Base-by-base conservation (phyloP, 1,140 invertebrate species). In the Cecropterus lyciades region DNA sequence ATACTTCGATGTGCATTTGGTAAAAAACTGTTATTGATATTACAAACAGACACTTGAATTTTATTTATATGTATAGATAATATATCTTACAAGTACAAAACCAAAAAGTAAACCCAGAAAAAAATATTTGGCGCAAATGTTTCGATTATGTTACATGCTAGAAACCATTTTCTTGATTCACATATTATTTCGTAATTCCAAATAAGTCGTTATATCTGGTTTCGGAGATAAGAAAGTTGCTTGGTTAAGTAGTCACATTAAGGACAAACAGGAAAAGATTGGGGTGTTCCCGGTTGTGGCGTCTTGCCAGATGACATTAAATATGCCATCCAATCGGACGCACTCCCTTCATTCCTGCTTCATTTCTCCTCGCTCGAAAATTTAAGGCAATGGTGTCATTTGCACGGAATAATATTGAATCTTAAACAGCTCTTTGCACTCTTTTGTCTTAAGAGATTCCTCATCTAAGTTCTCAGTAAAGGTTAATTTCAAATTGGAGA, bases 181-280 rank as follows among this genome's bases (percentile, higher is more conserved):
- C 1, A 37, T 37, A 37, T 37, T 4, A 37, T 37, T 56, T 56
- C 13, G 13, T 43, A 14, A 7, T 43, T 43, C 6, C 40, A 43
- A 43, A 14, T 40, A 40, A 13, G 1, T 43, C n/a, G 40, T 43
- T 43, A 42, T 33, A 53, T 27, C 17, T 20, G 48, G 48, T 65
- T 53, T 24, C 48, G 24, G 9, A 42, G 40, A 62, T 62, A 62
- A 62, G 78, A 88, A 86, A 82, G 79, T 86, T 86, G 79, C 77
- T 85, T 86, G 80, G 78, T 83, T 88, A 86, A 86, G 84, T 87
- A 88, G 85, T 80, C 77, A 86, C 84, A 86, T 88, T 86, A 86
- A 73, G 77, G 71, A 73, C 75, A 80, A 86, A 82, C 82, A 82
- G 81, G 76, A 75, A 78, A 84, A 79, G 76, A 77, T 84, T 79